Evolutionary conservation across 2,113 vertebrate species (phyloP).

Genomic region (Mesitornis unicolor): DNA sequence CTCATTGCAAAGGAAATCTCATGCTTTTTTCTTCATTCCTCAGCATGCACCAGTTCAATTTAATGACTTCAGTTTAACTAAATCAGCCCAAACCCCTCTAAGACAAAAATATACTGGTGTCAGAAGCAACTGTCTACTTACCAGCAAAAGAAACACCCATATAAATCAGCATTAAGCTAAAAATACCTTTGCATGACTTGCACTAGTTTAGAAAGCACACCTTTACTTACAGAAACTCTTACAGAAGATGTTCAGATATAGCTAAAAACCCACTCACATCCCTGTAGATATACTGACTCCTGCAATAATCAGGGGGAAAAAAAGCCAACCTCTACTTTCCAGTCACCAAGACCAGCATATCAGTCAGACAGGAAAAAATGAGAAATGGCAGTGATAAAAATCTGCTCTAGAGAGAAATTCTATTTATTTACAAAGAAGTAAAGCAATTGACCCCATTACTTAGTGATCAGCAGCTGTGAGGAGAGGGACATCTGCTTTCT

Average conservation of each 20-base stretch:
- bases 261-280: background rate
- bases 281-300: background rate
- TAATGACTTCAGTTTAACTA: background rate
- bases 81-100: background rate
- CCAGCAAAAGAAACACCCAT: background rate
- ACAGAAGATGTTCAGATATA: background rate
- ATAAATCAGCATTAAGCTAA: background rate
- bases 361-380: background rate
- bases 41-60: accelerated
- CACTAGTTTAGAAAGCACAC: background rate
- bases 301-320: background rate
- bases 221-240: background rate
- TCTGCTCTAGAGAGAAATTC: background rate
- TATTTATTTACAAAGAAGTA: background rate
- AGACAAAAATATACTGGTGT: background rate
- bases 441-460: background rate
- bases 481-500: background rate
- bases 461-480: background rate
- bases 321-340: background rate
- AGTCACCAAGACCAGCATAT: background rate
- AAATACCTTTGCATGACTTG: background rate
- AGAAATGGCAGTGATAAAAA: background rate
- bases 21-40: background rate
- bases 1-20: background rate
- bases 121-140: background rate